A percentile compares a stretch with the other conserved stretches of the same genome.
Evolutionary conservation across 2,113 vertebrate species (phyloP).

Genomic region (Pterocles burchelli): DNA sequence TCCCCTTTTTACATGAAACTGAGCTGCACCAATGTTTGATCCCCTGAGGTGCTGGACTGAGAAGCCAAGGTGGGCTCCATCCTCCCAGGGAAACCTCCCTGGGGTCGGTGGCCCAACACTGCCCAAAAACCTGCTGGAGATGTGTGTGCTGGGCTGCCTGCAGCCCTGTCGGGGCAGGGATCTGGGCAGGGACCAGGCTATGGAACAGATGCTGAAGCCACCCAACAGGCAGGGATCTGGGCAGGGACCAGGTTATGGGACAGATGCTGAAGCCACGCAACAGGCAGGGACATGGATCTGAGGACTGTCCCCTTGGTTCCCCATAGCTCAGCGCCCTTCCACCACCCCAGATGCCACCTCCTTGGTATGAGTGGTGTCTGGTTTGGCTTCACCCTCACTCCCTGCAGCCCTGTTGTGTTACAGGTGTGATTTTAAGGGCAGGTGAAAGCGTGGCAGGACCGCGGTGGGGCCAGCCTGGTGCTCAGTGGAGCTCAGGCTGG

Average conservation of each 20-base stretch:
- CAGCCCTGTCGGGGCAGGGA: not conserved
- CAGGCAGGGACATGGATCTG: fast-evolving
- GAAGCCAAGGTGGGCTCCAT: fast-evolving
- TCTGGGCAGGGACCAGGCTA: not conserved
- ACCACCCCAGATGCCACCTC: fast-evolving
- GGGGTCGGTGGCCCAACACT: not conserved
- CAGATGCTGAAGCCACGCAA: fast-evolving
- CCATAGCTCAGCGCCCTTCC: not conserved
- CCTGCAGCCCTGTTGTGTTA: not conserved
- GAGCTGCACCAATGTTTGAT: not conserved
- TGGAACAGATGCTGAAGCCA: not conserved
- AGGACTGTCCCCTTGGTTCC: not conserved
- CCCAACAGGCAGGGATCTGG: fast-evolving
- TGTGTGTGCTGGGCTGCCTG: not conserved
- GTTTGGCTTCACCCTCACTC: not conserved
- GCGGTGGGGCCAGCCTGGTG: fast-evolving
- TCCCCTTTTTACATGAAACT: not conserved
- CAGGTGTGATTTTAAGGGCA: not conserved
- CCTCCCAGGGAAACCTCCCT: not conserved
- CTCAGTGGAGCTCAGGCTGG: not conserved
- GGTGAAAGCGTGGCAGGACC: not conserved
- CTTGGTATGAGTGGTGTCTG: not conserved
- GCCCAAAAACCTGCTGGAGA: not conserved
- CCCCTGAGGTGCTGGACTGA: not conserved
- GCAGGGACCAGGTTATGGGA: not conserved